phyloP scores from a whole-genome alignment of 2,113 vertebrate species.

The Proteles cristata region DNA sequence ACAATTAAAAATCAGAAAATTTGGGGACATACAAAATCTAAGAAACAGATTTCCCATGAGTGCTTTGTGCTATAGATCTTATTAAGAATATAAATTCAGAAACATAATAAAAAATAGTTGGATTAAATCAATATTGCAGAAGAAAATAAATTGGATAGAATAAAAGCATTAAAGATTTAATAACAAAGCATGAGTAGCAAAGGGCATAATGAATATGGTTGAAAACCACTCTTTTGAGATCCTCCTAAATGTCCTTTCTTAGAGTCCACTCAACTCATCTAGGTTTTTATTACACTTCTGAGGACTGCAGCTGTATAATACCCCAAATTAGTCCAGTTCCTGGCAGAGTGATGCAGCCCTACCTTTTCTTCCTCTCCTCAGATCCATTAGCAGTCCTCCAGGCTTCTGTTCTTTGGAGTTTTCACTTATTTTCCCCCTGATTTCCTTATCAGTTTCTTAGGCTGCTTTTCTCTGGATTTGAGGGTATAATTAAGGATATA shows the following conservation, averaged over 20 bases:
- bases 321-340: background rate
- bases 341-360: background rate
- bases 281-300: background rate
- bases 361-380: background rate
- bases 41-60: background rate
- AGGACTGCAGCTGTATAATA: too few relatives aligned
- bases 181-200: background rate
- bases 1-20: background rate
- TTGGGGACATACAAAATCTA: background rate
- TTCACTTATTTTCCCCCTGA: background rate
- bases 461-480: constrained; percentile 5
- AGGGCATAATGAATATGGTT: background rate
- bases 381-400: background rate
- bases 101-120: background rate
- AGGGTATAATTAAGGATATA: background rate
- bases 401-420: background rate
- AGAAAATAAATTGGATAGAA: background rate
- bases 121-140: background rate
- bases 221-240: background rate
- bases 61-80: background rate
- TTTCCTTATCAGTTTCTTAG: background rate
- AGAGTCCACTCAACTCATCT: background rate
- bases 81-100: background rate
- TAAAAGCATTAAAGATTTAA: background rate
- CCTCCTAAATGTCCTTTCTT: background rate